phyloP scores from a whole-genome alignment of 2,888 invertebrate species.

The Bellardia pandia region DNA sequence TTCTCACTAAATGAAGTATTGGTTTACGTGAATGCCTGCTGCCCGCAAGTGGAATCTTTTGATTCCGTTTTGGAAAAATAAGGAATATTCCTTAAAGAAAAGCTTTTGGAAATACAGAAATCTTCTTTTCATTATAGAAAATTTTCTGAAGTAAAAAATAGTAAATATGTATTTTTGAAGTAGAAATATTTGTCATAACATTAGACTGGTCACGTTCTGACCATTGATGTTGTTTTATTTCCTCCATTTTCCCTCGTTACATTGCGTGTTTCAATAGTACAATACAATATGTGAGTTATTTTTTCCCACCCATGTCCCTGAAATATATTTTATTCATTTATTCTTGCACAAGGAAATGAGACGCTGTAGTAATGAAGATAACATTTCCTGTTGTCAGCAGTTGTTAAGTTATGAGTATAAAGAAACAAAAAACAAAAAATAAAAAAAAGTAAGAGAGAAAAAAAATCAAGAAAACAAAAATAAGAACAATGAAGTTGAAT shows the following conservation, averaged over 20 bases:
- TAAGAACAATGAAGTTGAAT: conserved; percentile 49
- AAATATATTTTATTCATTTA: conserved; percentile 44
- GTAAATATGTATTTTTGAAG: too few species aligned
- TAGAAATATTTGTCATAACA: too few species aligned
- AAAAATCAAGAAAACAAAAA: conserved; percentile 39
- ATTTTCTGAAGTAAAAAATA: neutral
- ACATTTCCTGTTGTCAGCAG: conserved; percentile 80
- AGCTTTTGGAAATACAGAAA: too few species aligned
- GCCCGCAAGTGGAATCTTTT: too few species aligned
- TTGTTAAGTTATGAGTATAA: conserved; percentile 72
- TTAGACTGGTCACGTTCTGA: neutral
- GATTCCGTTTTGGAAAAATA: too few species aligned
- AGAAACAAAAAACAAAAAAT: conserved; percentile 56
- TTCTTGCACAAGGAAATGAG: conserved; percentile 74
- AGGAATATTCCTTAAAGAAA: neutral
- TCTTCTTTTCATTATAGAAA: neutral
- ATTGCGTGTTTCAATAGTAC: too few species aligned
- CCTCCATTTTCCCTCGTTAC: neutral
- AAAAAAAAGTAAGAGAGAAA: conserved; percentile 46
- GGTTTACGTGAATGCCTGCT: too few species aligned
- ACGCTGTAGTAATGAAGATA: conserved; percentile 80
- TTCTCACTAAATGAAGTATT: neutral
- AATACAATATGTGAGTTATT: neutral
- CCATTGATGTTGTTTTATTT: neutral
- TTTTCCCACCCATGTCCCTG: conserved; percentile 3